Percentiles rank a stretch among this genome's conserved stretches.
phyloP scores from a whole-genome alignment of 2,888 invertebrate species.

The Luperina nickerlii region DNA sequence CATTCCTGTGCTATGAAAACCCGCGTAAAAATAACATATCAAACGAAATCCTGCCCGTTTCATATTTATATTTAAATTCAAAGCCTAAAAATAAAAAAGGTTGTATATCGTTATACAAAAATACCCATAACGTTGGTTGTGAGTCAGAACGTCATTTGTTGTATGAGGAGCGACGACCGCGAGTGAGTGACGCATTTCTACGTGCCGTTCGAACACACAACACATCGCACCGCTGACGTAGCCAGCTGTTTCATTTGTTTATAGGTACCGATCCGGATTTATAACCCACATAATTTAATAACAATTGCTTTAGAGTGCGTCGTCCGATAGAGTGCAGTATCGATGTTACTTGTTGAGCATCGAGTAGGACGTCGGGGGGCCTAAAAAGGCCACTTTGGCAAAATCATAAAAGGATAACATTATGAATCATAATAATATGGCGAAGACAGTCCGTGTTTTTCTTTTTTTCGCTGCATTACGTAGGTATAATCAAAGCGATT shows the following conservation, averaged over 20 bases:
- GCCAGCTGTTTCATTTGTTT: slow-evolving; percentile 63
- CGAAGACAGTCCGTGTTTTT: too few relatives aligned
- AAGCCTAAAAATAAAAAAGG: slow-evolving; percentile 49
- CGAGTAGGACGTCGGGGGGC: background rate
- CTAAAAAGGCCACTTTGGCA: too few relatives aligned
- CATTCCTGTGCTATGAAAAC: background rate
- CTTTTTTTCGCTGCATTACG: too few relatives aligned
- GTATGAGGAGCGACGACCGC: slow-evolving; percentile 86
- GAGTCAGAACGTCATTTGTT: slow-evolving; percentile 83
- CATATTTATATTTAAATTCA: slow-evolving; percentile 26
- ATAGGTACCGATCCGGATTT: slow-evolving; percentile 63
- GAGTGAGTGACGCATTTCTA: slow-evolving; percentile 74
- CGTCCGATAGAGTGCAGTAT: slow-evolving; percentile 51
- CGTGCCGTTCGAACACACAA: slow-evolving; percentile 68
- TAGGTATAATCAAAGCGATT: too few relatives aligned
- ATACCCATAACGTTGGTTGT: slow-evolving; percentile 78
- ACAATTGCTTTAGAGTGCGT: slow-evolving; percentile 57
- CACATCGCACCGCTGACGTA: slow-evolving; percentile 64
- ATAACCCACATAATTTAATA: slow-evolving; percentile 64
- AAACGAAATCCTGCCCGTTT: slow-evolving; percentile 1
- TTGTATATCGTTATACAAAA: slow-evolving; percentile 56
- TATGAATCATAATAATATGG: too few relatives aligned
- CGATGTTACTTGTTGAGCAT: slow-evolving; percentile 44
- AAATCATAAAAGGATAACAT: too few relatives aligned
- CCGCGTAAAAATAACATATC: background rate